Evolutionary conservation across 2,888 invertebrate genomes (phyloP), one percentile per base, ranked within the genome.

Genomic region (Napeogenes inachia): DNA sequence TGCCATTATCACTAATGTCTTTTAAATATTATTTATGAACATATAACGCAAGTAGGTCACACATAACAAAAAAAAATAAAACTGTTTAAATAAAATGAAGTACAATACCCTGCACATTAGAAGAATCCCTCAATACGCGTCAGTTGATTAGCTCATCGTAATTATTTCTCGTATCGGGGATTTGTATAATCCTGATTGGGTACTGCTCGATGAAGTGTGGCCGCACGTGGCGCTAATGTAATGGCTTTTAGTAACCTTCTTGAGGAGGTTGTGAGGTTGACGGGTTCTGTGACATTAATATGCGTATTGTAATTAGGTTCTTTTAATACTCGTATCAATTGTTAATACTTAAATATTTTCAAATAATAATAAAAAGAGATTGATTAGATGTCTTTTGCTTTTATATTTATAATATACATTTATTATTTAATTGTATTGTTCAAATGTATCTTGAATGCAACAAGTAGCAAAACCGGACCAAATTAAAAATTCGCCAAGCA

Each of bases 161-260:
- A 89, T 89, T 88, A 88, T 88, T 88, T 87, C 82, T 78, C 78
- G 75, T 75, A 84, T 79, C 82, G 75, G 84, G 88, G 88, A 87
- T 86, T 87, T 86, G 86, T 86, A 84, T 89, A 89, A 89, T 89
- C 89, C 89, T 87, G 88, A 89, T 89, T 89, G 89, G 89, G 83
- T 81, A 82, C 85, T 81, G 85, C 75, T 81, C 88, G 87, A 88
- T 87, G 86, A 84, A 87, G 88, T 87, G 87, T 85, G 83, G 75
- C 71, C 72, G 82, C 89, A 88, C 89, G 89, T 88, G 88, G 71
- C 69, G 35, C 55, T 45, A 38, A 38, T 54, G 61, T 64, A 57
- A 64, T 62, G 62, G 59, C 62, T 56, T 66, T 68, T 68, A 64
- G 65, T 65, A 60, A 60, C 60, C 63, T 45, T 58, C 60, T 58